These are phyloP conservation scores for Tetramorium parvispinum DNA, from an alignment of 1,140 invertebrate species.

Conservation along the genomic window DNA sequence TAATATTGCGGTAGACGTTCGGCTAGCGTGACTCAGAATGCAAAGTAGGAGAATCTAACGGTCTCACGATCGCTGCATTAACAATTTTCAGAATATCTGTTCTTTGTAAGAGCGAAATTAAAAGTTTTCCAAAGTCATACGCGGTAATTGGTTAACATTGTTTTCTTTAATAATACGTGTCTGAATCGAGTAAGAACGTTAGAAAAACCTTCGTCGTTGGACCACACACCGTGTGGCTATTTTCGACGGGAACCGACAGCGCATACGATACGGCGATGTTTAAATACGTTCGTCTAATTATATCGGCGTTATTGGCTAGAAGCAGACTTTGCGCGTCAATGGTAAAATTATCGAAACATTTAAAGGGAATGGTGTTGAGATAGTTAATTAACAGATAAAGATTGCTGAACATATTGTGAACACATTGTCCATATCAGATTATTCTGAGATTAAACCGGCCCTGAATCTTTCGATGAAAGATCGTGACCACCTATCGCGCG, in stretches of 20 bases:
- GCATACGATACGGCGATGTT: constrained; percentile 1
- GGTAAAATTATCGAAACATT: neutral
- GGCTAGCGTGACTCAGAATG: neutral
- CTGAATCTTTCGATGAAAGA: constrained; percentile 3
- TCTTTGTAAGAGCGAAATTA: neutral
- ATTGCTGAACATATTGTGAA: neutral
- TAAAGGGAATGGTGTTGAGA: neutral
- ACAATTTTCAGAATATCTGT: neutral
- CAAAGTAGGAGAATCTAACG: neutral
- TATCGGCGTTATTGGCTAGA: constrained; percentile 6
- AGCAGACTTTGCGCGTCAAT: neutral
- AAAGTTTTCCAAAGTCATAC: neutral
- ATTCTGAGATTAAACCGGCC: neutral
- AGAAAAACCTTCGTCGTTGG: neutral
- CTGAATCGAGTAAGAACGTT: neutral
- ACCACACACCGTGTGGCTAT: constrained; percentile 39
- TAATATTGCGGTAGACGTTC: neutral
- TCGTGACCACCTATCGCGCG: constrained; percentile 35
- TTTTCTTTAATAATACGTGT: constrained; percentile 23
- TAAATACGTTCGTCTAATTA: constrained; percentile 38
- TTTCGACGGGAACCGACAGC: neutral
- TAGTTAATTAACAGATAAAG: neutral
- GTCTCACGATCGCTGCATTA: neutral
- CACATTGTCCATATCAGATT: neutral
- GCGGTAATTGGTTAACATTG: neutral